Evolutionary conservation across 1,140 invertebrate genomes (phyloP).

Genomic region (Megalonaias nervosa): DNA sequence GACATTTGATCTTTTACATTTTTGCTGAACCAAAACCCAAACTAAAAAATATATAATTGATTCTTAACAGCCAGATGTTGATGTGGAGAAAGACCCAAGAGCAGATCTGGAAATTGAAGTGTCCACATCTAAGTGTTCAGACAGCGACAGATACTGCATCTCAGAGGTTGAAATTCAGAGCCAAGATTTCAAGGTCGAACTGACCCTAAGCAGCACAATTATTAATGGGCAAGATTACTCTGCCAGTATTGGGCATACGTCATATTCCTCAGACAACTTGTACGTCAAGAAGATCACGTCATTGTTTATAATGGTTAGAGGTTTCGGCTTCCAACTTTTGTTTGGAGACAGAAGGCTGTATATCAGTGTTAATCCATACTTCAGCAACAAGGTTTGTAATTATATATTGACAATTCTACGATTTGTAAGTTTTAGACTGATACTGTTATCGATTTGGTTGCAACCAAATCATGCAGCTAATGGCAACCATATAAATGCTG

Average conservation of each 20-base stretch:
- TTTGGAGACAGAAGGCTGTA: slow-evolving; percentile 20
- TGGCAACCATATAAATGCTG: too few species aligned
- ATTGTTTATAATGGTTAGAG: slow-evolving; percentile 12
- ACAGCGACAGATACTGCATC: slow-evolving; percentile 10
- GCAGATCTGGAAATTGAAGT: too few species aligned
- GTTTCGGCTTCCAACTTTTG: slow-evolving; percentile 24
- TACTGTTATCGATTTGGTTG: too few species aligned
- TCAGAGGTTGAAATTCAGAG: slow-evolving; percentile 2
- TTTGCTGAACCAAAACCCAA: too few species aligned
- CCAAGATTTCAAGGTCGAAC: slow-evolving; percentile 1
- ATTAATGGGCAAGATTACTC: slow-evolving; percentile 14
- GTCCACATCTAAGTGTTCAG: too few species aligned
- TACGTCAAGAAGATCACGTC: slow-evolving; percentile 27
- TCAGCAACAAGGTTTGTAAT: slow-evolving; percentile 17
- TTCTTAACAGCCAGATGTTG: too few species aligned
- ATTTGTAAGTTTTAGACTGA: too few species aligned
- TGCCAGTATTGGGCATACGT: background rate
- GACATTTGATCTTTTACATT: too few species aligned
- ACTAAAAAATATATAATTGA: too few species aligned
- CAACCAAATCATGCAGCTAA: too few species aligned
- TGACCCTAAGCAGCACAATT: background rate
- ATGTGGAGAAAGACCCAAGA: too few species aligned
- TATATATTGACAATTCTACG: too few species aligned
- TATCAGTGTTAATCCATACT: slow-evolving; percentile 29
- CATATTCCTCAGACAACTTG: slow-evolving; percentile 2